Evolutionary conservation across 2,113 vertebrate genomes (phyloP).

Genomic region (Rhinoptilus africanus): DNA sequence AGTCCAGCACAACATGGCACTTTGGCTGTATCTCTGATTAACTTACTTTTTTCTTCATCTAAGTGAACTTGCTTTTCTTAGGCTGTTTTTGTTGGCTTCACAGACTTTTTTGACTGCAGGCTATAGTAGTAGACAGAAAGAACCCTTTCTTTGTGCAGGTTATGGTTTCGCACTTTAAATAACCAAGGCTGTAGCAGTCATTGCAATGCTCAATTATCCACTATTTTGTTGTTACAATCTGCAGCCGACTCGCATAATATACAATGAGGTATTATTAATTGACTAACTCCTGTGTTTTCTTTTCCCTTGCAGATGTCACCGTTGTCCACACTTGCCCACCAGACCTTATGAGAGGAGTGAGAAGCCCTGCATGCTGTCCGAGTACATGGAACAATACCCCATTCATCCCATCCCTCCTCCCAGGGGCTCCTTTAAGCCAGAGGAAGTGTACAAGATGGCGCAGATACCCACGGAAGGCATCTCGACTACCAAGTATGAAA

Average conservation of each 20-base stretch:
- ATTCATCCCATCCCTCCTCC: slow-evolving; percentile 15
- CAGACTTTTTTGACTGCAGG: neutral
- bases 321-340: slow-evolving; percentile 57
- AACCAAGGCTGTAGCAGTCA: neutral
- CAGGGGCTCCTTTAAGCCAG: slow-evolving; percentile 63
- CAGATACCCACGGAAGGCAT: slow-evolving; percentile 55
- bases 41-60: neutral
- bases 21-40: neutral
- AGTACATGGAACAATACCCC: slow-evolving; percentile 65
- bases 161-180: neutral
- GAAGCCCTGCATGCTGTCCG: slow-evolving; percentile 57
- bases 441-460: neutral
- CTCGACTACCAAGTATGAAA: slow-evolving; percentile 63
- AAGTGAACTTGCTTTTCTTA: neutral
- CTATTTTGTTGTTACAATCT: neutral
- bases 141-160: neutral
- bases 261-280: neutral
- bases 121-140: neutral
- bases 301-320: slow-evolving; percentile 61
- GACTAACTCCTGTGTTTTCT: neutral
- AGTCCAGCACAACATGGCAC: neutral
- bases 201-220: neutral
- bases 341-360: slow-evolving; percentile 50
- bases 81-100: neutral
- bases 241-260: too few species aligned